phyloP scores from a whole-genome alignment of 2,888 invertebrate species.

The Clostera curtula region DNA sequence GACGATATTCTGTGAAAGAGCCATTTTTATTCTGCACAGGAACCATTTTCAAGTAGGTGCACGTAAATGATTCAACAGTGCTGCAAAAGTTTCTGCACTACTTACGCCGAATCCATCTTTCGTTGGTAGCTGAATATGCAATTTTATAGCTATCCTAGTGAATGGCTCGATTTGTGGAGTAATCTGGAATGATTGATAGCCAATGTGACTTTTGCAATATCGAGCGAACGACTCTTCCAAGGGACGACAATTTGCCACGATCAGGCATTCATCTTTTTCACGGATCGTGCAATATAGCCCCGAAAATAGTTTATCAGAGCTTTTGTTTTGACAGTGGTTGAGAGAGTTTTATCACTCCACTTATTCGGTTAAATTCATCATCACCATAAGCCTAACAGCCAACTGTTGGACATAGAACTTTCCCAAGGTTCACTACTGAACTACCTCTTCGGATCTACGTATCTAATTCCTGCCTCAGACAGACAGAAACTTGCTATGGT shows the following conservation, averaged over 20 bases:
- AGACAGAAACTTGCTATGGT: no score
- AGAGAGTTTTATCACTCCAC: no score
- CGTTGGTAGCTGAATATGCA: slow-evolving; percentile 47
- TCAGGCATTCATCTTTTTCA: slow-evolving; percentile 19
- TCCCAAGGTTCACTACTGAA: no score
- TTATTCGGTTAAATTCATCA: no score
- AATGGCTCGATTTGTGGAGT: slow-evolving; percentile 50
- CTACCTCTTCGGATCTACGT: no score
- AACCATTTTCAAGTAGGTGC: slow-evolving; percentile 30
- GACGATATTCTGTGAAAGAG: slow-evolving; percentile 32
- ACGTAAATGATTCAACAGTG: slow-evolving; percentile 44
- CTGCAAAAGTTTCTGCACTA: slow-evolving; percentile 44
- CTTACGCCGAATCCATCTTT: slow-evolving; percentile 46
- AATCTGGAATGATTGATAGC: slow-evolving; percentile 54
- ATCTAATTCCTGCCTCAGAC: no score
- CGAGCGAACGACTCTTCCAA: slow-evolving; percentile 41
- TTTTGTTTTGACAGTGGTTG: no score
- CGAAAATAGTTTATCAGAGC: no score
- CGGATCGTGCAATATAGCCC: slow-evolving; percentile 9
- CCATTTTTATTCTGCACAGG: slow-evolving; percentile 34
- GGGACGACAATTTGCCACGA: slow-evolving; percentile 34
- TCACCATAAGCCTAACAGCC: no score
- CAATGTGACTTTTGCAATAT: slow-evolving; percentile 40
- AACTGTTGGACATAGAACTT: no score
- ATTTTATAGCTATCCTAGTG: slow-evolving; percentile 51